Evolutionary conservation across 2,113 vertebrate genomes (phyloP).

Genomic region (Lichenostomus cassidix): DNA sequence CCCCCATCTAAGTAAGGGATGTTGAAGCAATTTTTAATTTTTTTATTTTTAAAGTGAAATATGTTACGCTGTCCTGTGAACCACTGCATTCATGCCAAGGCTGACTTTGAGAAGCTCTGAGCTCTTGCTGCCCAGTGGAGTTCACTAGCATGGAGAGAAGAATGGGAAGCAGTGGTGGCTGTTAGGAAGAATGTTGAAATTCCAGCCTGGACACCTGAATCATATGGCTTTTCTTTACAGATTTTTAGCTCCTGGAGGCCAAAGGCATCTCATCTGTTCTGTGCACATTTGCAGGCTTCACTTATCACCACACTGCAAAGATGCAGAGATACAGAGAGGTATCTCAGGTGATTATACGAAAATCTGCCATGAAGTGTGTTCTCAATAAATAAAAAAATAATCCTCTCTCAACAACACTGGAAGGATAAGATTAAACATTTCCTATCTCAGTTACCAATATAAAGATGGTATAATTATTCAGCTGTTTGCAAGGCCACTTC

Average conservation of each 20-base stretch:
- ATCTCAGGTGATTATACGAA: neutral
- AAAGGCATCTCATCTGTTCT: neutral
- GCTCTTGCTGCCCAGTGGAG: neutral
- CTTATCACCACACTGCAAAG: neutral
- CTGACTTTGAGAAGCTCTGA: neutral
- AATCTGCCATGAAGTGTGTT: neutral
- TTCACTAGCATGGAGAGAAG: neutral
- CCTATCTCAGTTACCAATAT: neutral
- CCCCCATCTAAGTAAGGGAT: neutral
- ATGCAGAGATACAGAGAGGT: neutral
- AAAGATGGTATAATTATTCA: neutral
- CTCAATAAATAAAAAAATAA: neutral
- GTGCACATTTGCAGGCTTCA: neutral
- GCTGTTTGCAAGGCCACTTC: neutral
- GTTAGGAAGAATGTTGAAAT: neutral
- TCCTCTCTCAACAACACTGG: neutral
- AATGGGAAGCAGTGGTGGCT: neutral
- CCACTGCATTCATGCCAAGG: neutral
- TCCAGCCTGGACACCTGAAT: neutral
- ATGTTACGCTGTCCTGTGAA: neutral
- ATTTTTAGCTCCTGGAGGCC: conserved; percentile 6
- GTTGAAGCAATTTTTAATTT: neutral
- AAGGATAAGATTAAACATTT: neutral
- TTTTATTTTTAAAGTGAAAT: neutral
- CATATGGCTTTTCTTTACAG: neutral